Percentiles rank a stretch among this genome's conserved stretches.
Conservation (phyloP, 2,797 vertebrate genomes). For the Darevskia nairensis region DNA sequence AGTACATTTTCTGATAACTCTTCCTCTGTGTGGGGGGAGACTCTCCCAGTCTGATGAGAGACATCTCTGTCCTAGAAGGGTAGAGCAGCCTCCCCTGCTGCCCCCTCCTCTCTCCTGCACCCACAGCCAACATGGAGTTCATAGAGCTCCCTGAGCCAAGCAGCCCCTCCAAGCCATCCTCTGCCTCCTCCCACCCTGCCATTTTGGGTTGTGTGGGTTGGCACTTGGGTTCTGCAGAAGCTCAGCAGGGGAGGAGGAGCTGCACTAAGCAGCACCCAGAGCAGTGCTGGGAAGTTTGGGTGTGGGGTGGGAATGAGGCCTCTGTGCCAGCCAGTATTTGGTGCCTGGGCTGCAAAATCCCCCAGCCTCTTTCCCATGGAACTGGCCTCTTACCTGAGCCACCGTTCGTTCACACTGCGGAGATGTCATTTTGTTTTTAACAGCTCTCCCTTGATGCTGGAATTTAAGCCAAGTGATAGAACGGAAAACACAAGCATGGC, state of each 20-base stretch:
- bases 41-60: not conserved
- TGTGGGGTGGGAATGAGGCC: not conserved
- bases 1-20: not conserved
- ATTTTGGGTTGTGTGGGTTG: not conserved
- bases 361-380: not conserved
- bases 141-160: not conserved
- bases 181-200: not conserved
- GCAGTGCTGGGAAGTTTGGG: not conserved
- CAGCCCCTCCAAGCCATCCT: not conserved
- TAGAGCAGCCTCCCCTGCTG: not conserved
- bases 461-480: not conserved
- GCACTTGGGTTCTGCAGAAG: not conserved
- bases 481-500: slow-evolving; percentile 80
- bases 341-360: not conserved
- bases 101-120: too few relatives aligned
- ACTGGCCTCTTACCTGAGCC: not conserved
- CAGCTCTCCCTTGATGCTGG: slow-evolving; percentile 59
- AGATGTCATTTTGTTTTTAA: slow-evolving; percentile 77
- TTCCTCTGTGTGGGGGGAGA: not conserved
- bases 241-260: too few relatives aligned
- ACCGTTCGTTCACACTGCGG: too few relatives aligned
- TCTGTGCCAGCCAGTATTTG: not conserved
- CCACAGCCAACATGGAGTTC: not conserved
- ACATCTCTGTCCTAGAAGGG: not conserved
- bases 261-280: not conserved